Percentiles rank a stretch among this genome's conserved stretches.
These are phyloP conservation scores for Atherinosoma microstoma DNA, from an alignment of 2,797 vertebrate genomes.

Conservation along the genomic window DNA sequence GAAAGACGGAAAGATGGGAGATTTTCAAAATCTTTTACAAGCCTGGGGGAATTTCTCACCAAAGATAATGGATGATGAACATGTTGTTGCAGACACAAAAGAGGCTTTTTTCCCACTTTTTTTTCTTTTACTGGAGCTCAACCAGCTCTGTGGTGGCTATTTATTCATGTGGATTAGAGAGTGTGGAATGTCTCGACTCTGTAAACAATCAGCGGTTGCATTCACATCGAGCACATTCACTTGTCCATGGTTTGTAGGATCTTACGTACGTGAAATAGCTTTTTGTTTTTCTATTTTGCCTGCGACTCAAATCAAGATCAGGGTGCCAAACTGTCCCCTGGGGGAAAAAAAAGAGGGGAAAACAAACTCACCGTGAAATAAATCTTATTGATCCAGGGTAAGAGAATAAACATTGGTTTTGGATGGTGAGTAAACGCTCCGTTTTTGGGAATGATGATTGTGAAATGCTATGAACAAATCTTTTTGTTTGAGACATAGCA, in stretches of 20 bases:
- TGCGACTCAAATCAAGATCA: constrained; percentile 42
- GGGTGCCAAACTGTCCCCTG: constrained; percentile 45
- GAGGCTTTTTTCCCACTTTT: not conserved
- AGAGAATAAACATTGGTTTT: constrained; percentile 42
- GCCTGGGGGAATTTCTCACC: constrained; percentile 27
- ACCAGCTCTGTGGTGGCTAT: constrained; percentile 65
- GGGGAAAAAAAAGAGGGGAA: constrained; percentile 24
- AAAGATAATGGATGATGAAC: constrained; percentile 60
- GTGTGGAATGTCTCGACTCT: constrained; percentile 70
- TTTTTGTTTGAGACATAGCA: constrained; percentile 43
- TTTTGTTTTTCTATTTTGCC: constrained; percentile 43
- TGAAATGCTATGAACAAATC: constrained; percentile 58
- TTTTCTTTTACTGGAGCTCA: constrained; percentile 42
- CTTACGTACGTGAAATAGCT: constrained; percentile 76
- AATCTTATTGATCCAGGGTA: constrained; percentile 39
- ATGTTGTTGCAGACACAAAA: constrained; percentile 64
- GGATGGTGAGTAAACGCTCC: constrained; percentile 32
- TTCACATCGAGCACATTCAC: constrained; percentile 71
- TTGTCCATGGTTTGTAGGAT: constrained; percentile 68
- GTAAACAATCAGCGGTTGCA: constrained; percentile 75
- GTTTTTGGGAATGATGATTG: constrained; percentile 51
- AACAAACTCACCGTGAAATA: constrained; percentile 54
- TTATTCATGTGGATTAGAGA: constrained; percentile 71
- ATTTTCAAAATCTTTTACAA: constrained; percentile 33
- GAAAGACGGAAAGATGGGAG: constrained; percentile 15